Base-by-base conservation (phyloP, 1,140 invertebrate genomes). In the Lanistes nyassanus region DNA sequence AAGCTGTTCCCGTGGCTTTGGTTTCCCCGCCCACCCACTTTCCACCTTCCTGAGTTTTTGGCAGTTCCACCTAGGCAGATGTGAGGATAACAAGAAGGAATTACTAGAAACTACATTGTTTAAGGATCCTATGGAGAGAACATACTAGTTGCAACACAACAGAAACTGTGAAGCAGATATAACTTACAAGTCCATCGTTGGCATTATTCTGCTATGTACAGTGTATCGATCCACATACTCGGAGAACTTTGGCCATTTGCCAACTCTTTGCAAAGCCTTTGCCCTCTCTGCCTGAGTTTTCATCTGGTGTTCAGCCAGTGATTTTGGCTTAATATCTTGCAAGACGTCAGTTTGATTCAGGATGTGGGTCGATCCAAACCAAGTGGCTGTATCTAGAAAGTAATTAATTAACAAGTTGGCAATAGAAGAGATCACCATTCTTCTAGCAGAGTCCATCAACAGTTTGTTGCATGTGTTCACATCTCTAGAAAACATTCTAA, bases 211-310 rank as follows among this genome's bases (percentile, higher is more conserved):
- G 7, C 81, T 79, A 65, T 80, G 72, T 29, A 86, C 26, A 13
- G 79, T 60, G 76, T 78, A 87, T 75, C 80, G 81, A 76, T 87
- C 86, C 4, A 84, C 85, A 74, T 89, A 88, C 77, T 88, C 87
- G 13, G 84, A 84, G 51, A 84, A 82, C 23, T 81, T 68, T 26
- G 87, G 86, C 76, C 80, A 88, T 77, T 85, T 78, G 47, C 73
- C 80, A 58, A 77, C 80, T 23, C 82, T 78, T 60, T 79, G 64
- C n/a, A 65, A 53, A 31, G 80, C 72, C n/a, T 73, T 69, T 7
- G 56, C 68, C 36, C 82, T 62, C 34, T 85, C 65, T 13, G 77
- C 39, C 42, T 81, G 64, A 21, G 74, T 55, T n/a, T 81, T 76
- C 42, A 73, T 37, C 51, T 84, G 65, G 69, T 88, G 87, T 68